Base-by-base conservation (phyloP, 1,140 invertebrate species). In the Lucilia cuprina region DNA sequence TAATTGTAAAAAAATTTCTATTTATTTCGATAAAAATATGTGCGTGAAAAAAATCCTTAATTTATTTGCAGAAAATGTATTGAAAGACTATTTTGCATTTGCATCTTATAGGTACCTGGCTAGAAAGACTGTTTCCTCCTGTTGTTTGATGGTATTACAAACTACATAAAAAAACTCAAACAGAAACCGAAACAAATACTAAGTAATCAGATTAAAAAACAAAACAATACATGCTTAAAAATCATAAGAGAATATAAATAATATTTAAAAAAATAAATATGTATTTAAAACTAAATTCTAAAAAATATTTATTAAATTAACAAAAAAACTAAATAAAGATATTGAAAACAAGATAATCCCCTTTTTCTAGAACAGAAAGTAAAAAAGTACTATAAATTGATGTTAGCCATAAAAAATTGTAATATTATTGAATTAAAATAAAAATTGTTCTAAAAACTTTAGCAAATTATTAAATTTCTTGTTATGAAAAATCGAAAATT, bases 61-160 rank as follows among this genome's bases (percentile, higher is more conserved):
- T 70, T 70, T 70, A 21, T 82, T 84, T 84, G 47, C 84, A 84
- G 84, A 84, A 84, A 84, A 84, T 82, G 80, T 74, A 84, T 84
- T 84, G 84, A 84, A 84, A 84, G 84, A 84, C 84, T 84, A 82
- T 82, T 84, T 84, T 83, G 84, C 82, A 84, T 84, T 84, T 84
- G 84, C 84, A 83, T 84, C 21, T 41, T 70, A 55, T 82, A 91
- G 90, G 90, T 91, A 91, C 90, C 90, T 91, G 90, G 90, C 88
- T 90, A 89, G 90, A 90, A 91, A 91, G 90, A 91, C 90, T 91
- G 90, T 91, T 89, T 91, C 89, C 89, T 90, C 89, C 86, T 90
- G 89, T 90, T 90, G 89, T 90, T 88, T 90, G 87, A 90, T 90
- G 89, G 89, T 90, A 88, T 90, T 90, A 83, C 89, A 90, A 90